phyloP scores from a whole-genome alignment of 2,888 invertebrate species.

The Miltochrista miniata region DNA sequence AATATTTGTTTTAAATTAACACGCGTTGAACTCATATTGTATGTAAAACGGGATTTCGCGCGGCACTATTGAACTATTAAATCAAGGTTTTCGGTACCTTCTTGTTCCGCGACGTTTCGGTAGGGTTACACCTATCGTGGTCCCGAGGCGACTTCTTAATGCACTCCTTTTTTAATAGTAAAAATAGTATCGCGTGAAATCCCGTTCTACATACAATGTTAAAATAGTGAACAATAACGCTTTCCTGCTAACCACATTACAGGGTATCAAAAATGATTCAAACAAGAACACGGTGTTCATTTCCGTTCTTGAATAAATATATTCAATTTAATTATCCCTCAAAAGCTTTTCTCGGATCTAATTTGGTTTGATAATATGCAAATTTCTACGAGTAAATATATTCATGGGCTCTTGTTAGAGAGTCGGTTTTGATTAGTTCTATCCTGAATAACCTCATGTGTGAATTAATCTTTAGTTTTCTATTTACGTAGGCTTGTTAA shows the following conservation, averaged over 20 bases:
- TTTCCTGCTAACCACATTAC: slow-evolving; percentile 1
- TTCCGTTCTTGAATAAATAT: slow-evolving; percentile 8
- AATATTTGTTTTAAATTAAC: too few relatives aligned
- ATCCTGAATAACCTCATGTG: slow-evolving; percentile 40
- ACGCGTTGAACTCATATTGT: too few relatives aligned
- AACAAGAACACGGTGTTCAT: slow-evolving; percentile 9
- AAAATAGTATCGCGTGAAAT: too few relatives aligned
- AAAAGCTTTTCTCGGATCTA: slow-evolving; percentile 22
- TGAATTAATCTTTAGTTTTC: slow-evolving; percentile 40
- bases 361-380: slow-evolving; percentile 27
- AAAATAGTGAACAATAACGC: too few relatives aligned
- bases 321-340: slow-evolving; percentile 21
- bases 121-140: too few relatives aligned
- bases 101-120: too few relatives aligned
- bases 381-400: slow-evolving; percentile 39
- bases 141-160: too few relatives aligned
- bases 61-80: too few relatives aligned
- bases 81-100: too few relatives aligned
- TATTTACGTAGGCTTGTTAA: slow-evolving; percentile 49
- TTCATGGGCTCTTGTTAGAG: slow-evolving; percentile 43
- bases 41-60: too few relatives aligned
- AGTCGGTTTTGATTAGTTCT: slow-evolving; percentile 46
- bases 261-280: slow-evolving; percentile 9
- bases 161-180: too few relatives aligned
- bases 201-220: too few relatives aligned